Percentiles rank a stretch among this genome's conserved stretches.
Evolutionary conservation across 2,888 invertebrate genomes (phyloP).

Genomic region (Belgica antarctica): DNA sequence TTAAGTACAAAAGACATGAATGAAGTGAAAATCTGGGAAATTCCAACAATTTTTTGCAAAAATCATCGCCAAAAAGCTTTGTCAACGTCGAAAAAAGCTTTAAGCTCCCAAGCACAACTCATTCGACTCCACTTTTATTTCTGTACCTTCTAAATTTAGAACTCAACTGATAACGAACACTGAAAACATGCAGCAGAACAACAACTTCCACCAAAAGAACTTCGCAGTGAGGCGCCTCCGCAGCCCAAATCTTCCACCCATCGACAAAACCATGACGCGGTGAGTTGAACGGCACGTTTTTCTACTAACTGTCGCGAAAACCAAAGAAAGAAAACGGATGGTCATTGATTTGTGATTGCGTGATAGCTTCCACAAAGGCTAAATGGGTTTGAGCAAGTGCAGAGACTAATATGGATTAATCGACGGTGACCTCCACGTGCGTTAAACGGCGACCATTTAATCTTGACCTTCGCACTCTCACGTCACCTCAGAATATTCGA

Average conservation of each 20-base stretch:
- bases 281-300: slow-evolving; percentile 27
- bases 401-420: too few species aligned
- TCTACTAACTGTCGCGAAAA: background rate
- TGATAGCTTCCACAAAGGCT: slow-evolving; percentile 1
- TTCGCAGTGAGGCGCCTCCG: slow-evolving; percentile 50
- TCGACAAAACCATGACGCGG: slow-evolving; percentile 49
- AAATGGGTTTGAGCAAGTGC: too few species aligned
- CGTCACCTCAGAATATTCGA: too few species aligned
- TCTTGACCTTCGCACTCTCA: background rate
- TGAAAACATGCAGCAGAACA: slow-evolving; percentile 25
- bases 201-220: slow-evolving; percentile 31
- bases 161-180: slow-evolving; percentile 34
- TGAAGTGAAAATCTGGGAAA: too few species aligned
- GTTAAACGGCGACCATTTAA: background rate
- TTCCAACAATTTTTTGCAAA: too few species aligned
- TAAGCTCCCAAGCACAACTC: too few species aligned
- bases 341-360: slow-evolving; percentile 26
- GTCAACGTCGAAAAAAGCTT: too few species aligned
- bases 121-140: too few species aligned
- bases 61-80: too few species aligned
- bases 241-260: slow-evolving; percentile 70
- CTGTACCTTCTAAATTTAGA: too few species aligned
- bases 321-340: background rate
- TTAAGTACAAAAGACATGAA: background rate
- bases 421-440: background rate